Evolutionary conservation across 2,888 invertebrate genomes (phyloP), one percentile per base, ranked within the genome.

Genomic region (Aplocera efformata): DNA sequence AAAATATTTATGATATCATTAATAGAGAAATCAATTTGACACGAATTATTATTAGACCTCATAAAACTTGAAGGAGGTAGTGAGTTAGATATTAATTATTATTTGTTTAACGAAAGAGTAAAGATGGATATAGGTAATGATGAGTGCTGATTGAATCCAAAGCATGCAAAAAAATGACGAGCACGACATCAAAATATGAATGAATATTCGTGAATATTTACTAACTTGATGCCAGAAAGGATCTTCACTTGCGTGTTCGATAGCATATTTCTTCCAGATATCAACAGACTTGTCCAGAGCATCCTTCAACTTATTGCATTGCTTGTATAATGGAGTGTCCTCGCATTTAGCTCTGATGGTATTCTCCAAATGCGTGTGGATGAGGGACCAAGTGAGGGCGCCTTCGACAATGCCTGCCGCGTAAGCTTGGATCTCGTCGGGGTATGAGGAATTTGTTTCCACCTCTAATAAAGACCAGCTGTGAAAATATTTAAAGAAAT

Each of bases 341-440:
- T 88, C 83, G 49, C 93, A 90, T 49, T 81, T 82, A 56, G 75
- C 72, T 23, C 80, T 62, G 45, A 88, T 86, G 11, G 92, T 93
- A 68, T 96, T 96, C 61, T 91, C 88, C 90, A 95, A 94, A 66
- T 95, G 94, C 61, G 92, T 91, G 70, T 93, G 92, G 54, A 97
- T 95, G 40, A 94, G 88, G 48, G 92, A 92, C 92, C 93, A 93
- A 6, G 96, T 95, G 2, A 96, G 75, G 10, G 92, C 92, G 0
- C 96, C 97, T 75, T 97, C 97, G 0, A 94, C 90, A 26, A 94
- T 89, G 3, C 97, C 97, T 1, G 97, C 96, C 1, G 94, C 93
- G 72, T 93, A 96, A 0, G 96, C 96, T 82, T 97, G 97, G 27
- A 94, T 90, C 58, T 91, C 90, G 71, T 96, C 96, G 0, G 92